Conservation (phyloP, 2,888 invertebrate species). For the Eupithecia pulchellata region DNA sequence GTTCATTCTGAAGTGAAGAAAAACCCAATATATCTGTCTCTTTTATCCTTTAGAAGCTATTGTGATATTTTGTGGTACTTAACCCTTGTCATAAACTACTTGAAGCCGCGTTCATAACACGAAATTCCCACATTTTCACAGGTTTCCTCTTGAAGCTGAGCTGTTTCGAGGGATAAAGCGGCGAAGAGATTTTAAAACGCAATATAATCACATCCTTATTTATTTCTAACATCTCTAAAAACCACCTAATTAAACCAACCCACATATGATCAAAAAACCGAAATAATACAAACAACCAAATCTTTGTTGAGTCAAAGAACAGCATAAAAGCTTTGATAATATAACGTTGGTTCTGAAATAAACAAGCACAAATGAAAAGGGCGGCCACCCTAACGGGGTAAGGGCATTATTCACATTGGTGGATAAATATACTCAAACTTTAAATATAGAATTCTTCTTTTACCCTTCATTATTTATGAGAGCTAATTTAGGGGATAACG, state of each 20-base stretch:
- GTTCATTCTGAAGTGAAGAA: neutral
- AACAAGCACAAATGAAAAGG: conserved; percentile 63
- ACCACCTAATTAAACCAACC: neutral
- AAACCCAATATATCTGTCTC: neutral
- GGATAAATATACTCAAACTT: neutral
- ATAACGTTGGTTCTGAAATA: conserved; percentile 50
- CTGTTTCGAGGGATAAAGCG: neutral
- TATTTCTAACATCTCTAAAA: neutral
- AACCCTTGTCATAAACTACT: neutral
- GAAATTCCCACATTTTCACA: neutral
- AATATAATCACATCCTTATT: neutral
- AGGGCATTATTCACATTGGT: conserved; percentile 6
- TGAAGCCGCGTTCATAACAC: neutral
- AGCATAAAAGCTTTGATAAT: conserved; percentile 49
- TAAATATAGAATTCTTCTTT: neutral
- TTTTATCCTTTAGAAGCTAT: neutral
- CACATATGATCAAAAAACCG: conserved; percentile 20
- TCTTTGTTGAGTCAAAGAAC: conserved; percentile 44
- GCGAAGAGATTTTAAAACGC: neutral
- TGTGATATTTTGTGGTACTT: neutral
- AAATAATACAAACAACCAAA: conserved; percentile 28
- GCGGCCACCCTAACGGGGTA: conserved; percentile 56
- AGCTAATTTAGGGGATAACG: neutral
- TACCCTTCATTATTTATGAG: neutral
- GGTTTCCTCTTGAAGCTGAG: neutral